Evolutionary conservation across 2,113 vertebrate species (phyloP), one percentile per base, ranked within the genome.

Genomic region (Ahaetulla prasina): DNA sequence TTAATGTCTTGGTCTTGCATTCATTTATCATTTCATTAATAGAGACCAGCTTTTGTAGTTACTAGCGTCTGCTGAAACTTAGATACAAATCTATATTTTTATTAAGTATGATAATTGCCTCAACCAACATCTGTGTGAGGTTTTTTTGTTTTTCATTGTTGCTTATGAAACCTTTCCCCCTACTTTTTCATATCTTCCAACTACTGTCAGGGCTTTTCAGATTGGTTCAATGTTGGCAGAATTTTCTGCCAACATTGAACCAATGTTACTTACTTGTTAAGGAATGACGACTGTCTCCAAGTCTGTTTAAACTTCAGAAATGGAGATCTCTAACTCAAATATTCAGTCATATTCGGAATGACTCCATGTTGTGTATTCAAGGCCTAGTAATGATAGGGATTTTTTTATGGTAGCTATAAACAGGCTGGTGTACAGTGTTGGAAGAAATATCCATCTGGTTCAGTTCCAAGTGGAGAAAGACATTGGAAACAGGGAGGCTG

Each of bases 11-110:
- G 0, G 8, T 94, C 89, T 88, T 96, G 93, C 94, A 94, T 94
- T 93, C 55, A 87, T 90, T 88, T 95, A n/a, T 92, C 91, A 94
- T 91, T 94, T 85, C 39, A 52, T 53, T 95, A 94, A 93, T 20
- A 68, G 12, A 90, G 84, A 57, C 52, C 86, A 91, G 87, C 92
- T 94, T 88, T 60, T 95, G 93, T 93, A 86, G 85, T 93, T 10
- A 95, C 94, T 88, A 92, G 92, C 94, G 91, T 95, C 90, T 93
- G 88, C 90, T 88, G 87, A 94, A 93, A 96, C 89, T 92, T 94
- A 96, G 87, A 68, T 93, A 93, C 18, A 93, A 95, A 47, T 63
- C 93, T 57, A 87, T 94, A 95, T 86, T 93, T 47, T n/a, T 49
- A 11, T 45, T 7, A 84, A 27, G 47, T 74, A 45, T 87, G 54